A percentile compares a stretch with the other conserved stretches of the same genome.
Evolutionary conservation across 1,140 invertebrate genomes (phyloP).

Genomic region (Trissolcus basalis): DNA sequence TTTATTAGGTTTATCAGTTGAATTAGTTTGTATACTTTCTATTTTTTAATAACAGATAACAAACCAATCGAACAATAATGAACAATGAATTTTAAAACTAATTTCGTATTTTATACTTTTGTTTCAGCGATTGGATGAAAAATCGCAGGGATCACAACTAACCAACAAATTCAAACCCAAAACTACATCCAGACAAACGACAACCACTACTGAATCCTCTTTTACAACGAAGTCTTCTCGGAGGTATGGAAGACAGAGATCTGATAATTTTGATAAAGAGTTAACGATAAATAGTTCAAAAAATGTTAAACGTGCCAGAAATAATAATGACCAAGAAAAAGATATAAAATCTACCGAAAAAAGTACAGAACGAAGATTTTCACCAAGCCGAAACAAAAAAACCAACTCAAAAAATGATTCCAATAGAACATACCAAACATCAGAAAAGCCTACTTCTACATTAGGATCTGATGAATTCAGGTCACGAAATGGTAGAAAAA

Average conservation of each 20-base stretch:
- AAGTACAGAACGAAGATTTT: slow-evolving; percentile 25
- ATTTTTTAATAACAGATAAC: too few relatives aligned
- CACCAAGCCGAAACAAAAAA: slow-evolving; percentile 6
- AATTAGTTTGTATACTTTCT: too few relatives aligned
- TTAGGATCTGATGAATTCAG: slow-evolving; percentile 42
- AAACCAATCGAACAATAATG: too few relatives aligned
- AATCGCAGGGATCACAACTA: slow-evolving; percentile 42
- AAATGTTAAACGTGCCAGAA: slow-evolving; percentile 24
- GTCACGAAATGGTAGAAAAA: slow-evolving; percentile 66
- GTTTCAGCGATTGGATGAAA: slow-evolving; percentile 63
- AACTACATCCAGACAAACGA: slow-evolving; percentile 47
- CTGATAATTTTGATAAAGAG: slow-evolving; percentile 17
- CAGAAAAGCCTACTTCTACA: slow-evolving; percentile 47
- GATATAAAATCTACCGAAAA: slow-evolving; percentile 11
- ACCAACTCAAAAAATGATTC: slow-evolving; percentile 5
- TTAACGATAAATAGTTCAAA: slow-evolving; percentile 10
- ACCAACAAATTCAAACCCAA: slow-evolving; percentile 63
- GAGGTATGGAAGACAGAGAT: slow-evolving; percentile 25
- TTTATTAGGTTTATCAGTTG: too few relatives aligned
- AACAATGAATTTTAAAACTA: too few relatives aligned
- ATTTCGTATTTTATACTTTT: too few relatives aligned
- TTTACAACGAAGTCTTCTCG: slow-evolving; percentile 22
- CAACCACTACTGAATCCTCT: slow-evolving; percentile 39
- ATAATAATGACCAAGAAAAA: slow-evolving; percentile 11
- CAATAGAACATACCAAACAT: slow-evolving; percentile 15